phyloP scores from a whole-genome alignment of 1,140 invertebrate species.

The Nephotettix cincticeps region DNA sequence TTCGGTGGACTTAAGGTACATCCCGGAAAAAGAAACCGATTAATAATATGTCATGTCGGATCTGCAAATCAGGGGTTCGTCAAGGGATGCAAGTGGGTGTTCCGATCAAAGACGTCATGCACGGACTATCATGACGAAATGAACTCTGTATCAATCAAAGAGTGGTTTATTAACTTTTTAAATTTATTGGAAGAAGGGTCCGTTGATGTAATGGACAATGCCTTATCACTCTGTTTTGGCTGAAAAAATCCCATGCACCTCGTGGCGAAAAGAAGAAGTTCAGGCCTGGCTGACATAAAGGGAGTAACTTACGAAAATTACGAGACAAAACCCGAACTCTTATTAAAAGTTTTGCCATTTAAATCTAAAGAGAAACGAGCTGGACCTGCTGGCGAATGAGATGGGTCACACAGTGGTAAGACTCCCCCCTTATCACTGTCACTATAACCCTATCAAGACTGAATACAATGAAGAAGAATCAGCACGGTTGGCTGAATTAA shows the following conservation, averaged over 20 bases:
- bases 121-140: conserved; percentile 5
- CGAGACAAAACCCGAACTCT: neutral
- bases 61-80: neutral
- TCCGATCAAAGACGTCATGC: conserved; percentile 1
- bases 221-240: conserved; percentile 7
- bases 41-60: neutral
- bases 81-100: neutral
- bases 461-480: neutral
- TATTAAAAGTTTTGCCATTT: neutral
- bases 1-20: neutral
- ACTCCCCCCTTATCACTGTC: conserved; percentile 40
- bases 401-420: conserved; percentile 36
- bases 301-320: neutral
- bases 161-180: conserved; percentile 7
- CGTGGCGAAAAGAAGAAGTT: no score
- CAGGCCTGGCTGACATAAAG: neutral
- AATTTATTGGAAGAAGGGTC: conserved; percentile 8
- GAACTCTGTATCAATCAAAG: no score
- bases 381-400: conserved; percentile 25
- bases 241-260: neutral
- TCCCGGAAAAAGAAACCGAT: neutral
- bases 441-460: conserved; percentile 38
- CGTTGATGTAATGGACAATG: neutral
- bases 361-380: conserved; percentile 9
- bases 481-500: neutral